Evolutionary conservation across 2,888 invertebrate genomes (phyloP).

Genomic region (Notodonta dromedarius): DNA sequence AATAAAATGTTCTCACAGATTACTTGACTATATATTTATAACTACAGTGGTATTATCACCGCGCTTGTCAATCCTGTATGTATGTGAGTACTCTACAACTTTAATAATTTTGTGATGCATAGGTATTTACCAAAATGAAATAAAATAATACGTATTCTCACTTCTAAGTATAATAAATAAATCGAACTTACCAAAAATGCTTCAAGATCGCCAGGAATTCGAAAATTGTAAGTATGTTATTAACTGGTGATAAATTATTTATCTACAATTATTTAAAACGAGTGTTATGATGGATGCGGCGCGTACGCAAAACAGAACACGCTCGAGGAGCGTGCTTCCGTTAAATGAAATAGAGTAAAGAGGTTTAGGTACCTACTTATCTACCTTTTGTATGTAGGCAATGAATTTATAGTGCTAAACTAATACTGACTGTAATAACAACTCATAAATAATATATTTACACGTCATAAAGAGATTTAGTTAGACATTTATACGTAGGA

Average conservation of each 20-base stretch:
- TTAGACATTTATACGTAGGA: too few relatives aligned
- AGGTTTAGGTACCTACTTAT: conserved; percentile 28
- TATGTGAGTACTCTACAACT: too few relatives aligned
- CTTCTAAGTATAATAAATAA: background rate
- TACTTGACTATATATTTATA: background rate
- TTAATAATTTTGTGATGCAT: too few relatives aligned
- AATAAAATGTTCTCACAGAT: background rate
- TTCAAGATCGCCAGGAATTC: background rate
- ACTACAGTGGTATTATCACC: too few relatives aligned
- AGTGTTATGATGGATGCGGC: background rate
- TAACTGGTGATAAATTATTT: conserved; percentile 2
- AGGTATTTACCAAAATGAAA: too few relatives aligned
- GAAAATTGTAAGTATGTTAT: background rate
- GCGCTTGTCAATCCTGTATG: too few relatives aligned
- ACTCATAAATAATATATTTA: conserved; percentile 24
- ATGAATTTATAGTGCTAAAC: conserved; percentile 22
- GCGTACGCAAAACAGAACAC: conserved; percentile 19
- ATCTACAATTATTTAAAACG: background rate
- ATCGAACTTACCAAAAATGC: background rate
- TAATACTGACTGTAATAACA: conserved; percentile 21
- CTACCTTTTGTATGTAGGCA: conserved; percentile 13
- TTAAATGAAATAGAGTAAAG: conserved; percentile 25
- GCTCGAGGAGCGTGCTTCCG: conserved; percentile 30
- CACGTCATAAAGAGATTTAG: conserved; percentile 27
- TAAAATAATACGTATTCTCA: background rate